Conservation (phyloP, 2,113 vertebrate genomes). For the Eurypyga helias region DNA sequence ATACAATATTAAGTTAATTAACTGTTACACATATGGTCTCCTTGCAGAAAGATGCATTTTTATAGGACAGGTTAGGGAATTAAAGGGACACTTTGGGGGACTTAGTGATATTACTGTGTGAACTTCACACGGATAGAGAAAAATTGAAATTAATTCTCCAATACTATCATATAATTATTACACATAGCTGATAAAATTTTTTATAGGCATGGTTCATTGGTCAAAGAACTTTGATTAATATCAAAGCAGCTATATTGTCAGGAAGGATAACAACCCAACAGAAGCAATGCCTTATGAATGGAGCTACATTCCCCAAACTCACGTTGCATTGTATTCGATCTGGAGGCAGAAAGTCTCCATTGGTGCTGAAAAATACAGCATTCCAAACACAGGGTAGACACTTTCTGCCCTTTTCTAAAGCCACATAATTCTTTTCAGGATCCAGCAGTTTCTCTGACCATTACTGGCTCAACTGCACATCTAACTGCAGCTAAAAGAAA, state of each 20-base stretch:
- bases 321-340: not conserved
- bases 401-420: not conserved
- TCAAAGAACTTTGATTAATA: not conserved
- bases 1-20: not conserved
- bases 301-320: too few relatives aligned
- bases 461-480: not conserved
- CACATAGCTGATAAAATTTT: not conserved
- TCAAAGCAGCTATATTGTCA: not conserved
- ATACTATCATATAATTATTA: not conserved
- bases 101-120: not conserved
- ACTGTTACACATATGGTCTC: not conserved
- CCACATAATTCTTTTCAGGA: not conserved
- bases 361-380: not conserved
- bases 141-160: not conserved
- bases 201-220: not conserved
- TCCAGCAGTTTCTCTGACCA: not conserved
- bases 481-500: not conserved
- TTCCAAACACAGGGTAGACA: not conserved
- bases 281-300: not conserved
- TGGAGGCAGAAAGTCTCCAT: not conserved
- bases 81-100: not conserved
- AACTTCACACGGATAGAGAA: not conserved
- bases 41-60: not conserved
- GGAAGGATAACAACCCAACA: not conserved
- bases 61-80: not conserved